Percentiles rank a stretch among this genome's conserved stretches.
Conservation (phyloP, 2,797 vertebrate genomes). For the Tragopan temminckii region DNA sequence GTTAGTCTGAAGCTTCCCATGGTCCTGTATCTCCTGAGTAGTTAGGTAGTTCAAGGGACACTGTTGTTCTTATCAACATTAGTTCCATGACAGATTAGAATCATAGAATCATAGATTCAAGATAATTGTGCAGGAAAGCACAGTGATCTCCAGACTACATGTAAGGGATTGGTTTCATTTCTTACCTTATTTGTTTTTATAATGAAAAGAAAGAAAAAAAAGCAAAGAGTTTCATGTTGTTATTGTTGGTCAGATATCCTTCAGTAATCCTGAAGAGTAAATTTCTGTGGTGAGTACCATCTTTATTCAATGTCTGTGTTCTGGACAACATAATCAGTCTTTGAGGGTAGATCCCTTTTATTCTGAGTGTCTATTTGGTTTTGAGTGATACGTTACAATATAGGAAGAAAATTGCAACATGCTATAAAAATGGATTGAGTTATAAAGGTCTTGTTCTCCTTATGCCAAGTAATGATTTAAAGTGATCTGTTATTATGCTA, state of each 20-base stretch:
- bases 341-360: background rate
- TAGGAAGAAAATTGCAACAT: background rate
- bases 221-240: background rate
- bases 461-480: constrained; percentile 4
- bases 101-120: no score
- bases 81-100: background rate
- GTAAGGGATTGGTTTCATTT: background rate
- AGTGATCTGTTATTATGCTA: background rate
- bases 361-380: background rate
- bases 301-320: background rate
- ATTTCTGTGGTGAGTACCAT: rapidly evolving
- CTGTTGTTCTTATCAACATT: background rate
- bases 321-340: background rate
- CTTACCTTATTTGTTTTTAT: background rate
- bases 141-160: background rate
- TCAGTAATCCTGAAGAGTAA: background rate
- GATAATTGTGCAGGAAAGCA: background rate
- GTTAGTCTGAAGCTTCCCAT: background rate
- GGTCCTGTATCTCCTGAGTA: rapidly evolving
- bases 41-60: background rate
- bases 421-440: background rate
- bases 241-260: background rate
- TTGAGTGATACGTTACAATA: rapidly evolving
- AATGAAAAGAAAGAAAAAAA: background rate
- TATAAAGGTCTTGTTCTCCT: constrained; percentile 16